Percentiles rank a stretch among this genome's conserved stretches.
Evolutionary conservation across 2,113 vertebrate species (phyloP).

Genomic region (Mystacornis crossleyi): DNA sequence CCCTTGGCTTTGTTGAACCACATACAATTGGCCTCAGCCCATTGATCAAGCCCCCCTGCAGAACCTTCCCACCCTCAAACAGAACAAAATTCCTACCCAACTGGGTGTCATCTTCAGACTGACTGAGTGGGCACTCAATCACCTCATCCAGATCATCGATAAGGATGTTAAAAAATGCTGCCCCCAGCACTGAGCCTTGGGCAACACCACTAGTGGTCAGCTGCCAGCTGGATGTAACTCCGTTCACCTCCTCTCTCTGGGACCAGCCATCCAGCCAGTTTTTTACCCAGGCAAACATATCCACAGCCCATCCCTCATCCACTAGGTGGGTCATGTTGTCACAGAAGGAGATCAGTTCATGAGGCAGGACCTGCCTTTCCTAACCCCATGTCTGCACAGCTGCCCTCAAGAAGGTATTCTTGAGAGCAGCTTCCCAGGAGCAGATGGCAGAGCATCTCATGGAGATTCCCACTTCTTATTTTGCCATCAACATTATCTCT

Average conservation of each 20-base stretch:
- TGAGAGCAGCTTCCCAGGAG: background rate
- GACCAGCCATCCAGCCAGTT: rapidly evolving
- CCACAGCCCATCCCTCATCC: background rate
- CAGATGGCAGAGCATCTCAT: background rate
- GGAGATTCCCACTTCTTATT: background rate
- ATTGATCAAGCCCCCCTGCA: background rate
- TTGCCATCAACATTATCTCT: background rate
- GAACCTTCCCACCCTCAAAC: background rate
- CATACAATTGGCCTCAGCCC: background rate
- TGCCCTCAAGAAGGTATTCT: background rate
- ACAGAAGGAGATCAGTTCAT: background rate
- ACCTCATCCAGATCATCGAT: background rate
- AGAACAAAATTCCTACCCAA: background rate
- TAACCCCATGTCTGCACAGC: background rate
- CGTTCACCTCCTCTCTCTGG: too few relatives aligned
- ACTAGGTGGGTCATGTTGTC: background rate
- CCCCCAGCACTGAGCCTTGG: background rate
- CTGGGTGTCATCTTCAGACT: background rate
- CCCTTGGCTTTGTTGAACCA: background rate
- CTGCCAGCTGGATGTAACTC: background rate
- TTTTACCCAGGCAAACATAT: background rate
- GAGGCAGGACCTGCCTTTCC: background rate
- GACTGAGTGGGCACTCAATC: background rate
- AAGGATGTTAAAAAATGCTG: background rate
- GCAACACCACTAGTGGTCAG: background rate